A percentile compares a stretch with the other conserved stretches of the same genome.
These are phyloP conservation scores for Piezodorus guildinii DNA, from an alignment of 1,140 invertebrate genomes.

Conservation along the genomic window DNA sequence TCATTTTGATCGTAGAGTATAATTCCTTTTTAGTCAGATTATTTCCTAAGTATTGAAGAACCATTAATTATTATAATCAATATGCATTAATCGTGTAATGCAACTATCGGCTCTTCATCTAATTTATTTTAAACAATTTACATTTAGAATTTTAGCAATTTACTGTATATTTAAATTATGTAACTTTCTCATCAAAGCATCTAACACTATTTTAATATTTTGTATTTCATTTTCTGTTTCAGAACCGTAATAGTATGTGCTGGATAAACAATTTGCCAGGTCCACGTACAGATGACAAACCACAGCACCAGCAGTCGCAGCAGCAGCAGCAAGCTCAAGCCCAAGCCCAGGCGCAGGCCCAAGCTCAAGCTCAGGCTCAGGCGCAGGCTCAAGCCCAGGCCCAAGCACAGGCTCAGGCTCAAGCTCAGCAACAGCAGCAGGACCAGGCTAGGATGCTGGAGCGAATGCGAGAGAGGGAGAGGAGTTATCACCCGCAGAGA, in stretches of 20 bases:
- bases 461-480: neutral
- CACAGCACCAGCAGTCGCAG: neutral
- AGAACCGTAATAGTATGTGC: slow-evolving; percentile 17
- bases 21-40: too few relatives aligned
- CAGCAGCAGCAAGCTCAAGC: neutral
- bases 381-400: neutral
- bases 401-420: neutral
- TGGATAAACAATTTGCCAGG: slow-evolving; percentile 22
- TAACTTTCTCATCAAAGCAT: too few relatives aligned
- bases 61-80: too few relatives aligned
- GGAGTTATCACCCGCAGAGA: neutral
- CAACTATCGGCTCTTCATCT: too few relatives aligned
- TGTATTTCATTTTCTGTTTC: slow-evolving; percentile 3
- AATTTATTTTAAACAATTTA: too few relatives aligned
- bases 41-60: too few relatives aligned
- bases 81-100: too few relatives aligned
- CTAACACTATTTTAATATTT: too few relatives aligned
- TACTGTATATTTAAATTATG: too few relatives aligned
- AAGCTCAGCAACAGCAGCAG: slow-evolving; percentile 9
- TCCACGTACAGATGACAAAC: slow-evolving; percentile 11
- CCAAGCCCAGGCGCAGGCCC: neutral
- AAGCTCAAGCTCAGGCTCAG: neutral
- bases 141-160: too few relatives aligned
- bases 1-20: too few relatives aligned
- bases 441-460: neutral